These are phyloP conservation scores for Eledone cirrhosa DNA, from an alignment of 2,888 invertebrate species.

Conservation along the genomic window DNA sequence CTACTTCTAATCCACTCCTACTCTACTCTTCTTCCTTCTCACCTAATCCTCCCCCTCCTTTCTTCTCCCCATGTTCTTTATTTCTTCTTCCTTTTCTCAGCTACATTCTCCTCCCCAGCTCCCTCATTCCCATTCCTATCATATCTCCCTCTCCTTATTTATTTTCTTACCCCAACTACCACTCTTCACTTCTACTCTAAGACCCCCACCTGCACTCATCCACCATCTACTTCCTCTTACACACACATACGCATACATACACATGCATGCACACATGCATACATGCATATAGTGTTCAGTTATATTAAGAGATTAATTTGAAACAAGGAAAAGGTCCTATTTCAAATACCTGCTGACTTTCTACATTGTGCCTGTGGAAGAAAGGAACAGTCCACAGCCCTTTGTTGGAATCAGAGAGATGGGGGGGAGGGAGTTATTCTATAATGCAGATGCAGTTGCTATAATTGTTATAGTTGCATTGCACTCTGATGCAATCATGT, in stretches of 20 bases:
- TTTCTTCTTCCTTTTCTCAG: background rate
- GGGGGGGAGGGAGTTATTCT: too few species aligned
- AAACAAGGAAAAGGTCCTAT: too few species aligned
- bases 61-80: background rate
- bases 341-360: too few species aligned
- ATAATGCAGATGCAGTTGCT: too few species aligned
- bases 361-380: too few species aligned
- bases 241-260: conserved; percentile 16
- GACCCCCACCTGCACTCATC: conserved; percentile 13
- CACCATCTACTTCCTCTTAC: background rate
- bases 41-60: background rate
- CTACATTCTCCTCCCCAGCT: background rate
- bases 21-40: background rate
- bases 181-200: too few species aligned
- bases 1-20: background rate
- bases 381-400: too few species aligned
- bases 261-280: conserved; percentile 9
- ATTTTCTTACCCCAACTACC: background rate
- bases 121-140: too few species aligned
- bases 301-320: too few species aligned
- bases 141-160: conserved; percentile 2
- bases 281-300: background rate
- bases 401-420: too few species aligned
- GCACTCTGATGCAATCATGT: too few species aligned
- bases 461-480: too few species aligned